Evolutionary conservation across 1,140 invertebrate species (phyloP).

Genomic region (Drosophila elegans): DNA sequence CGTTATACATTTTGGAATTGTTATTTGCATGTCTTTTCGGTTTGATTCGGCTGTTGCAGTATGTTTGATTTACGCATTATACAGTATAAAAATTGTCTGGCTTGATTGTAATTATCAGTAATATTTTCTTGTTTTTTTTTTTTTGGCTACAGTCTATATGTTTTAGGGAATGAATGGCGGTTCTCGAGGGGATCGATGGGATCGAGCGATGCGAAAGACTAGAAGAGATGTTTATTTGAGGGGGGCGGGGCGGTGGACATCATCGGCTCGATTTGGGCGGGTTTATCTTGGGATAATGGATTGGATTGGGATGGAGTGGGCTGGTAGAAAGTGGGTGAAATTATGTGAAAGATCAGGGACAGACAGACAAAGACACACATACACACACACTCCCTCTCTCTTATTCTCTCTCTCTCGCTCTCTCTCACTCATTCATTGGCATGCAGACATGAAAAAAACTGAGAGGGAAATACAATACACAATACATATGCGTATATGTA

Average conservation of each 20-base stretch:
- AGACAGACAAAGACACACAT: conserved; percentile 4
- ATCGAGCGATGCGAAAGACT: conserved; percentile 52
- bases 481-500: conserved; percentile 20
- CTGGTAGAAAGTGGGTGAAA: conserved; percentile 1
- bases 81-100: conserved; percentile 44
- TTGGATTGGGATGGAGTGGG: not conserved
- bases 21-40: conserved; percentile 22
- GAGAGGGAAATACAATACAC: conserved; percentile 20
- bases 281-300: not conserved
- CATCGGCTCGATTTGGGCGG: conserved; percentile 7
- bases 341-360: conserved; percentile 21
- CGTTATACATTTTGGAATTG: conserved; percentile 76
- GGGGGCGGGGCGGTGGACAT: not conserved
- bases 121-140: not conserved
- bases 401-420: conserved; percentile 6
- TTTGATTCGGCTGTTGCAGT: conserved; percentile 46
- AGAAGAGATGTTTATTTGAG: conserved; percentile 24
- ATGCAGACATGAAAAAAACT: conserved; percentile 15
- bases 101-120: conserved; percentile 28
- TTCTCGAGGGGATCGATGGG: not conserved
- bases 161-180: not conserved
- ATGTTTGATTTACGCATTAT: conserved; percentile 42
- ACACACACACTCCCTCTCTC: conserved; percentile 7
- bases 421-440: conserved; percentile 5
- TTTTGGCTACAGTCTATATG: conserved; percentile 54